A percentile compares a stretch with the other conserved stretches of the same genome.
Evolutionary conservation across 1,140 invertebrate species (phyloP).

Genomic region (Drosophila ercepeae): DNA sequence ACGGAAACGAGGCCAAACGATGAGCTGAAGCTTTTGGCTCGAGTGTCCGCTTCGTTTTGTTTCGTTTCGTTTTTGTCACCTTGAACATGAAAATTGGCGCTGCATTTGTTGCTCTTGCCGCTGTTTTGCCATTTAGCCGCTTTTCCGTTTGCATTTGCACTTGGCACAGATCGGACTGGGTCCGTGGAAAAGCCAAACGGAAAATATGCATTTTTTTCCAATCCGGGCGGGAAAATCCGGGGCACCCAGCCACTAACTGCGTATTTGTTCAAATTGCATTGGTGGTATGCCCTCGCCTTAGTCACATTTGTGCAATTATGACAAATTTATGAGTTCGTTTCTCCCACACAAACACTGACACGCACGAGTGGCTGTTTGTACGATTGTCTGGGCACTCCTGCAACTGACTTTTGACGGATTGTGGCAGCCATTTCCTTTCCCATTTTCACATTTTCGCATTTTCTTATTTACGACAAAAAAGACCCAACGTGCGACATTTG

Average conservation of each 20-base stretch:
- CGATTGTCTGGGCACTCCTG: conserved; percentile 49
- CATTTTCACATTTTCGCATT: conserved; percentile 4
- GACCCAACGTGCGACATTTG: conserved; percentile 23
- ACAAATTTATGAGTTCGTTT: conserved; percentile 81
- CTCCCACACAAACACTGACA: conserved; percentile 57
- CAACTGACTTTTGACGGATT: conserved; percentile 69
- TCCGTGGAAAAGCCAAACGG: conserved; percentile 27
- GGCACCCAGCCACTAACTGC: conserved; percentile 27
- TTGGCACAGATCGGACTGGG: conserved; percentile 64
- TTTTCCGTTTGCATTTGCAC: conserved; percentile 45
- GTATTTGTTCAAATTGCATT: conserved; percentile 64
- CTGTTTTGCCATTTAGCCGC: conserved; percentile 20
- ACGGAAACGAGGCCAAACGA: conserved; percentile 63
- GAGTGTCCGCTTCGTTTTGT: conserved; percentile 53
- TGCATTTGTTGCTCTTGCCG: conserved; percentile 44
- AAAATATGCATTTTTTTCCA: conserved; percentile 53
- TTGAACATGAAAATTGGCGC: conserved; percentile 52
- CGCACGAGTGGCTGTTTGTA: conserved; percentile 23
- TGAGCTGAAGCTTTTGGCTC: conserved; percentile 65
- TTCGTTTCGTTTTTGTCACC: conserved; percentile 50
- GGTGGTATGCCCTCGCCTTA: conserved; percentile 50
- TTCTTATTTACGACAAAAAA: conserved; percentile 12
- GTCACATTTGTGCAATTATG: conserved; percentile 79
- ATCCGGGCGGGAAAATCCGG: conserved; percentile 32
- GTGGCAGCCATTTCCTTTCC: conserved; percentile 41